Conservation (phyloP, 2,888 invertebrate genomes). For the Adineta ricciae region DNA sequence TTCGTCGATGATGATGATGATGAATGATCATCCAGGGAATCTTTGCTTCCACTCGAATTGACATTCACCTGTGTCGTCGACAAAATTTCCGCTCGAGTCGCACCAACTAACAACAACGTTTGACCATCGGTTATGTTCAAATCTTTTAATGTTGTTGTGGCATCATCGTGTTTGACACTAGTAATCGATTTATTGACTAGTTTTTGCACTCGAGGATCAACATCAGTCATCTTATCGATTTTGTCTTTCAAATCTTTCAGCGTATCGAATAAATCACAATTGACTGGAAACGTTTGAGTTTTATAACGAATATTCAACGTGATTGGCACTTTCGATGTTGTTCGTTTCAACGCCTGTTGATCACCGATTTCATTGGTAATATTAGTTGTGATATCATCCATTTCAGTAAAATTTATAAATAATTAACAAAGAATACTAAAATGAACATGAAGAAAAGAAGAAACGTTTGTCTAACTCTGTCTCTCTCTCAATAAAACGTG, state of each 20-base stretch:
- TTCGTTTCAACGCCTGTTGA: neutral
- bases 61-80: neutral
- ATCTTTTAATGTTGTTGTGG: slow-evolving; percentile 17
- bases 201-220: slow-evolving; percentile 18
- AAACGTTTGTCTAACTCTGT: neutral
- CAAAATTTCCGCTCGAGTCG: neutral
- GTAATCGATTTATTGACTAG: slow-evolving; percentile 7
- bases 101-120: slow-evolving; percentile 12
- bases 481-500: neutral
- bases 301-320: neutral
- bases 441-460: neutral
- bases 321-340: neutral
- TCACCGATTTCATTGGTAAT: neutral
- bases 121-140: neutral
- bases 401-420: neutral
- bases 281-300: neutral
- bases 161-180: neutral
- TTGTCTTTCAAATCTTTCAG: neutral
- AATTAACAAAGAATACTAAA: neutral
- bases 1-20: neutral
- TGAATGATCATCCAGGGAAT: neutral
- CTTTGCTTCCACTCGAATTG: neutral
- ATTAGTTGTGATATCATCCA: neutral
- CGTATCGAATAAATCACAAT: slow-evolving; percentile 16
- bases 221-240: slow-evolving; percentile 6